Percentiles rank a stretch among this genome's conserved stretches.
Evolutionary conservation across 2,113 vertebrate genomes (phyloP).

Genomic region (Phaetusa simplex): DNA sequence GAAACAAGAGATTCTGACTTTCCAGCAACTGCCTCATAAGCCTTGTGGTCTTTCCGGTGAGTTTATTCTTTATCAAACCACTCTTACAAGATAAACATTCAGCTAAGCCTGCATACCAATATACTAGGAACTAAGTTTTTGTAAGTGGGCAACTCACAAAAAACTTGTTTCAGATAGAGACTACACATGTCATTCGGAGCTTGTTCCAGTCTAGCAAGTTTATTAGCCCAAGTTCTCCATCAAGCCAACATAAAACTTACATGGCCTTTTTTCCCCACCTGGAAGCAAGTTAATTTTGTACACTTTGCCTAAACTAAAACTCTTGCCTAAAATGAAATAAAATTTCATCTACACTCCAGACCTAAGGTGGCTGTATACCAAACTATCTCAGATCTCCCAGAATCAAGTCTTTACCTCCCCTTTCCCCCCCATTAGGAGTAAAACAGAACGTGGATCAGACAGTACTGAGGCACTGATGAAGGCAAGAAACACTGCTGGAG

Average conservation of each 20-base stretch:
- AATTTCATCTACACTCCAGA: background rate
- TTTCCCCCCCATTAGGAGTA: accelerated
- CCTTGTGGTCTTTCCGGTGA: background rate
- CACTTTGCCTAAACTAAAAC: background rate
- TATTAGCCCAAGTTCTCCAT: background rate
- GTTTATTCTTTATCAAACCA: background rate
- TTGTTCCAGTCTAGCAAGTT: background rate
- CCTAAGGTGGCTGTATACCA: background rate
- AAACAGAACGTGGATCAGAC: background rate
- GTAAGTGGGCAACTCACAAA: background rate
- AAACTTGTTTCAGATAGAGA: background rate
- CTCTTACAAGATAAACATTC: background rate
- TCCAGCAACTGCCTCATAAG: background rate
- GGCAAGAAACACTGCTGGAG: background rate
- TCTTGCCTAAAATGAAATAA: background rate
- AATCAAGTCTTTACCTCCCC: background rate
- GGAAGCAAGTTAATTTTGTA: background rate
- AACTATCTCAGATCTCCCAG: background rate
- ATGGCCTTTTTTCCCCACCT: background rate
- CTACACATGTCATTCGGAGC: background rate
- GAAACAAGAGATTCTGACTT: background rate
- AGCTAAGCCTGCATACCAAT: background rate
- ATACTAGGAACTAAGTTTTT: background rate
- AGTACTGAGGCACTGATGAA: background rate
- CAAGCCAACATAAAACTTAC: background rate